phyloP scores from a whole-genome alignment of 2,797 vertebrate species.

The Malacoraja senta region DNA sequence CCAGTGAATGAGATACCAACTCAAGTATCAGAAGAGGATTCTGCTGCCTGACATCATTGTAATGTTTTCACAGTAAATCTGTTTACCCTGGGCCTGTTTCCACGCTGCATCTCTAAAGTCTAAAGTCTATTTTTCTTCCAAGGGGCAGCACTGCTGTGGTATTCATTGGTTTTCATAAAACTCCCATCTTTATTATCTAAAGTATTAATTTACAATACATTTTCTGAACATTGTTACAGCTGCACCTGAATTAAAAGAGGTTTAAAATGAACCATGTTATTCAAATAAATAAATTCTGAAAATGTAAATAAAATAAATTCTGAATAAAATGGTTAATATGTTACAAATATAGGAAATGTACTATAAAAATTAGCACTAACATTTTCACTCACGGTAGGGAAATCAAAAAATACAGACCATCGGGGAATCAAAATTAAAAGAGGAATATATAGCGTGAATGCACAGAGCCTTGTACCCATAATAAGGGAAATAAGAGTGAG shows the following conservation, averaged over 20 bases:
- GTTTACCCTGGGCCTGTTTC: not conserved
- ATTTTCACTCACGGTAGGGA: not conserved
- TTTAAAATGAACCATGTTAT: not conserved
- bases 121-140: not conserved
- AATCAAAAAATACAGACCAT: no score
- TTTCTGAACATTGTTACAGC: not conserved
- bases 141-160: no score
- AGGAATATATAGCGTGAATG: no score
- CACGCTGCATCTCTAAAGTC: no score
- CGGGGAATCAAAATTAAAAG: no score
- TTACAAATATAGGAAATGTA: not conserved
- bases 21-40: not conserved
- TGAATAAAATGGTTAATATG: not conserved
- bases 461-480: no score
- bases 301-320: constrained; percentile 5
- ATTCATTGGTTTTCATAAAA: not conserved
- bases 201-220: not conserved
- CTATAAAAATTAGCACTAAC: not conserved
- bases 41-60: not conserved
- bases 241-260: constrained; percentile 1
- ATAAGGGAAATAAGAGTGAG: no score
- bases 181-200: not conserved
- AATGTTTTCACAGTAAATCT: not conserved
- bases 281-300: not conserved
- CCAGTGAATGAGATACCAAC: not conserved